Percentiles rank a stretch among this genome's conserved stretches.
Evolutionary conservation across 2,113 vertebrate genomes (phyloP).

Genomic region (Stegostoma tigrinum): DNA sequence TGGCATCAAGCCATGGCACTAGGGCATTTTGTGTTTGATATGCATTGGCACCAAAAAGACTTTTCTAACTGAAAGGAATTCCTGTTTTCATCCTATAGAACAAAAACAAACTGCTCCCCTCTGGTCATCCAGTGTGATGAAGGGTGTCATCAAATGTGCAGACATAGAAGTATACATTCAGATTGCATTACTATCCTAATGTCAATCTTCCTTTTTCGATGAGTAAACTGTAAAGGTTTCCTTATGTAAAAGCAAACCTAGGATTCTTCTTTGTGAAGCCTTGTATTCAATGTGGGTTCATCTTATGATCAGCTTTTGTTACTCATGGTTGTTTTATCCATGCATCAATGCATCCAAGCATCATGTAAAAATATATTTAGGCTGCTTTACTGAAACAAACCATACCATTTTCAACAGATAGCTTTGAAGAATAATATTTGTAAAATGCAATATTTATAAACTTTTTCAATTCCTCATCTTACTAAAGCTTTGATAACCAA

Average conservation of each 20-base stretch:
- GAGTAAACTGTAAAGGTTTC: background rate
- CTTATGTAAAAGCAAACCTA: background rate
- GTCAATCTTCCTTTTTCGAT: too few species aligned
- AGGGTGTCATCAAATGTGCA: background rate
- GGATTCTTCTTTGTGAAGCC: background rate
- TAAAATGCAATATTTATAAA: background rate
- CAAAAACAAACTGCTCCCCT: background rate
- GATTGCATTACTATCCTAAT: background rate
- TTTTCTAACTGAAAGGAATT: background rate
- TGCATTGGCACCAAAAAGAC: background rate
- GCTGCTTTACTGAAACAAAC: background rate
- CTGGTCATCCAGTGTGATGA: background rate
- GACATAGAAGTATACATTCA: background rate
- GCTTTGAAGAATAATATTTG: background rate
- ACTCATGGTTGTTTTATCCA: background rate
- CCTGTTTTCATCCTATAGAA: background rate
- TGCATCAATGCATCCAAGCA: background rate
- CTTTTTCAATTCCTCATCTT: background rate
- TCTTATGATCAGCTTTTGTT: background rate
- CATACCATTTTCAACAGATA: background rate
- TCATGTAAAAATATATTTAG: background rate
- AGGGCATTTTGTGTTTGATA: background rate
- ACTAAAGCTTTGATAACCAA: background rate
- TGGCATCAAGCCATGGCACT: background rate
- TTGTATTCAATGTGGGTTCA: background rate